phyloP scores from a whole-genome alignment of 2,888 invertebrate species.

The Protodeltote pygarga region DNA sequence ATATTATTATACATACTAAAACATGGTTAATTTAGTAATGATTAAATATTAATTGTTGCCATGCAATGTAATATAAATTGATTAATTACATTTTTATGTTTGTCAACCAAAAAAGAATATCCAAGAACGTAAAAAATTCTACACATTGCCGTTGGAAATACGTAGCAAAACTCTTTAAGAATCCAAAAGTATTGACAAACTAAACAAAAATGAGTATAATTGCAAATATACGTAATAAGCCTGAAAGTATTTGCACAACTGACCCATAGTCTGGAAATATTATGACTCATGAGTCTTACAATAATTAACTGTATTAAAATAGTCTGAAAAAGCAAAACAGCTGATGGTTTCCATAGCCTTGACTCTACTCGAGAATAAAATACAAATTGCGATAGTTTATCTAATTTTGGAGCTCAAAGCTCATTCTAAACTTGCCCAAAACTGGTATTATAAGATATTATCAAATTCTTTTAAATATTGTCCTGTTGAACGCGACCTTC shows the following conservation, averaged over 20 bases:
- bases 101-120: too few species aligned
- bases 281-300: slow-evolving; percentile 4
- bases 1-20: too few species aligned
- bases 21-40: too few species aligned
- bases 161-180: slow-evolving; percentile 8
- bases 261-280: slow-evolving; percentile 8
- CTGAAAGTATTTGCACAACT: slow-evolving; percentile 24
- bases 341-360: slow-evolving; percentile 19
- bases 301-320: slow-evolving; percentile 19
- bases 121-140: too few species aligned
- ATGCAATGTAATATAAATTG: too few species aligned
- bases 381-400: slow-evolving; percentile 17
- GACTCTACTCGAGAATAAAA: slow-evolving; percentile 13
- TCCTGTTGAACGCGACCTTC: slow-evolving; percentile 37
- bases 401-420: slow-evolving; percentile 26
- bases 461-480: slow-evolving; percentile 47
- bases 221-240: slow-evolving; percentile 15
- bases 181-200: slow-evolving; percentile 4
- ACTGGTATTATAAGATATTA: slow-evolving; percentile 47
- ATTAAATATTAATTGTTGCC: too few species aligned
- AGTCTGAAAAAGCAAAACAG: slow-evolving; percentile 16
- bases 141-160: slow-evolving; percentile 6
- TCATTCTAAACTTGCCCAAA: slow-evolving; percentile 22
- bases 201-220: background rate
- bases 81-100: too few species aligned